phyloP scores from a whole-genome alignment of 2,888 invertebrate genomes.

The Drosophila barbarae region DNA sequence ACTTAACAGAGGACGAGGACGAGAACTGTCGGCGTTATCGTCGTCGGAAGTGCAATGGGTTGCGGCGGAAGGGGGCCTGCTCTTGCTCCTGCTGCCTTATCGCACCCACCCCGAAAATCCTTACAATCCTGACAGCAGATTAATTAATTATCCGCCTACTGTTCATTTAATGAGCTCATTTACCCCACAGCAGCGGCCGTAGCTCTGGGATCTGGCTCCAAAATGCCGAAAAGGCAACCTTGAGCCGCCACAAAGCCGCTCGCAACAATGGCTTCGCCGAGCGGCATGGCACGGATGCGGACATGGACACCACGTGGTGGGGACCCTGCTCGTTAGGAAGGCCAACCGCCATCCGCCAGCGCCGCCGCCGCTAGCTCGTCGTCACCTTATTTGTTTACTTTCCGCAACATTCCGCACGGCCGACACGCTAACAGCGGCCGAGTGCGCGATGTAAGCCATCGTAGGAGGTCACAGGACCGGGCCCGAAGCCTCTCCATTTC shows the following conservation, averaged over 20 bases:
- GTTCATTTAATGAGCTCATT: slow-evolving; percentile 16
- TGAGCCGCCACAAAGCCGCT: slow-evolving; percentile 15
- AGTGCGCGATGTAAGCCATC: slow-evolving; percentile 15
- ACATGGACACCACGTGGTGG: slow-evolving; percentile 15
- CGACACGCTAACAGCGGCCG: slow-evolving; percentile 21
- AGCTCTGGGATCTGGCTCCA: not conserved
- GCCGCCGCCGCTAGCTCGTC: not conserved
- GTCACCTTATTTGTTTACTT: slow-evolving; percentile 27
- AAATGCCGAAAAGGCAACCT: slow-evolving; percentile 14
- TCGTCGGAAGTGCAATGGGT: slow-evolving; percentile 8
- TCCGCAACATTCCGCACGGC: slow-evolving; percentile 27
- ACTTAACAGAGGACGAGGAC: not conserved
- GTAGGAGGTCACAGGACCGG: slow-evolving; percentile 26
- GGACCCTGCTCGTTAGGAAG: slow-evolving; percentile 7
- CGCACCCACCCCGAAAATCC: slow-evolving; percentile 6
- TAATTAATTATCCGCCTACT: slow-evolving; percentile 18
- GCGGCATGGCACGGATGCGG: slow-evolving; percentile 3
- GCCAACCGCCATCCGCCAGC: slow-evolving; percentile 1
- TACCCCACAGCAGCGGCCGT: slow-evolving; percentile 2
- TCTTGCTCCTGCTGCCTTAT: not conserved
- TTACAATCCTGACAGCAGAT: slow-evolving; percentile 13
- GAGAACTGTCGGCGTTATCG: not conserved
- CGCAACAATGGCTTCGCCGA: slow-evolving; percentile 9
- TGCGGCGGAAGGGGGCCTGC: not conserved
- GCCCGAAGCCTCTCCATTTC: slow-evolving; percentile 10